Percentiles rank a stretch among this genome's conserved stretches.
Evolutionary conservation across 2,113 vertebrate species (phyloP).

Genomic region (Gorsachius goisagi): DNA sequence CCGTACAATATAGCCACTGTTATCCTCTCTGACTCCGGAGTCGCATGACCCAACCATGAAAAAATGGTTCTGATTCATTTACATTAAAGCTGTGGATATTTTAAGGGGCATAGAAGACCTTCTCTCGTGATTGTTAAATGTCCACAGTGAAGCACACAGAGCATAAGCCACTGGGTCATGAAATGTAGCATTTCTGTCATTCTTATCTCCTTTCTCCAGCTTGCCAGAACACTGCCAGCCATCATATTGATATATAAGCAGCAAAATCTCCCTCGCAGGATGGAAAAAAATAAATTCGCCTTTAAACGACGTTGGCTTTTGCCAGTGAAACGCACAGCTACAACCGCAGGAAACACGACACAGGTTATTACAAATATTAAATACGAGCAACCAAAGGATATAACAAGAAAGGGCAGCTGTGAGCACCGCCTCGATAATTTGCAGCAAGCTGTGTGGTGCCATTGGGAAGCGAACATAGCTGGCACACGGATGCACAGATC

Average conservation of each 20-base stretch:
- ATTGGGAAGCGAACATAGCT: neutral
- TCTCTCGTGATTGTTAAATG: slow-evolving; percentile 23
- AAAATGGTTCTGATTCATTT: slow-evolving; percentile 64
- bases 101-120: slow-evolving; percentile 44
- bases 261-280: slow-evolving; percentile 31
- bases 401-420: neutral
- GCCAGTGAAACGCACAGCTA: neutral
- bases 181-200: slow-evolving; percentile 62
- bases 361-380: slow-evolving; percentile 46
- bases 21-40: neutral
- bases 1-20: slow-evolving; percentile 45
- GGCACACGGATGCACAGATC: neutral
- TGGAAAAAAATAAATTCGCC: neutral
- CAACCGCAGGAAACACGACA: neutral
- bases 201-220: slow-evolving; percentile 71
- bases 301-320: slow-evolving; percentile 1
- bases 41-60: neutral
- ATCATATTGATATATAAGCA: slow-evolving; percentile 53
- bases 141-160: slow-evolving; percentile 36
- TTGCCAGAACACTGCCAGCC: slow-evolving; percentile 46
- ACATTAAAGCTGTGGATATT: slow-evolving; percentile 49
- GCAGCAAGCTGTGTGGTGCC: neutral
- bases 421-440: neutral
- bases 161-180: slow-evolving; percentile 38
- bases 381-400: neutral